A percentile compares a stretch with the other conserved stretches of the same genome.
phyloP scores from a whole-genome alignment of 30 jellyfish, hydroid and myxozoan species.

The Turritopsis dohrnii region DNA sequence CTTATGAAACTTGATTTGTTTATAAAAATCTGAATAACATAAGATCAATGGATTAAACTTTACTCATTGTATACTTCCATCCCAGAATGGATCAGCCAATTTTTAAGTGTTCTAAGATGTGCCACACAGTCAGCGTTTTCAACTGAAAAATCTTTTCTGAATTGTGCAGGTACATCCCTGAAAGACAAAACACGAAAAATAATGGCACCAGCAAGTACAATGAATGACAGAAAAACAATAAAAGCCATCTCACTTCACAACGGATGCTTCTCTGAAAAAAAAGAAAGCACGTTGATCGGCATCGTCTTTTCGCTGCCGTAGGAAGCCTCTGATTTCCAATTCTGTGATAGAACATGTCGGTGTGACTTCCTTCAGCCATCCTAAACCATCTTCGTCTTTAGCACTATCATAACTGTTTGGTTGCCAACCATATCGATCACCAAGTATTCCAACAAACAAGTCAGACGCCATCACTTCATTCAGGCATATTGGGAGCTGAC shows the following conservation, averaged over 20 bases:
- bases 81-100: slow-evolving; percentile 34
- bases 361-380: slow-evolving; percentile 42
- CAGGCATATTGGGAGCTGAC: slow-evolving; percentile 80
- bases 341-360: slow-evolving; percentile 86
- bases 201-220: background rate
- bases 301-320: slow-evolving; percentile 19
- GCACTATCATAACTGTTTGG: slow-evolving; percentile 43
- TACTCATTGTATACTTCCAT: slow-evolving; percentile 50
- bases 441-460: slow-evolving; percentile 76
- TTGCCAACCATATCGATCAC: slow-evolving; percentile 85
- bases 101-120: slow-evolving; percentile 44
- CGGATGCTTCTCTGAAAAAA: slow-evolving; percentile 48
- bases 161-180: slow-evolving; percentile 50
- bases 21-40: background rate
- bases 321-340: slow-evolving; percentile 65
- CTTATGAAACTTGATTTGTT: background rate
- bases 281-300: slow-evolving; percentile 72
- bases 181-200: background rate
- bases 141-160: slow-evolving; percentile 41
- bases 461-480: slow-evolving; percentile 76
- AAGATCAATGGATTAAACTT: no score
- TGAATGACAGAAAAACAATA: background rate
- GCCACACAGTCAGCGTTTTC: slow-evolving; percentile 31
- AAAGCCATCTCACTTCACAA: background rate
- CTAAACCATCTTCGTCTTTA: slow-evolving; percentile 47